phyloP scores from a whole-genome alignment of 2,113 vertebrate genomes.

The Herpetotheres cachinnans region DNA sequence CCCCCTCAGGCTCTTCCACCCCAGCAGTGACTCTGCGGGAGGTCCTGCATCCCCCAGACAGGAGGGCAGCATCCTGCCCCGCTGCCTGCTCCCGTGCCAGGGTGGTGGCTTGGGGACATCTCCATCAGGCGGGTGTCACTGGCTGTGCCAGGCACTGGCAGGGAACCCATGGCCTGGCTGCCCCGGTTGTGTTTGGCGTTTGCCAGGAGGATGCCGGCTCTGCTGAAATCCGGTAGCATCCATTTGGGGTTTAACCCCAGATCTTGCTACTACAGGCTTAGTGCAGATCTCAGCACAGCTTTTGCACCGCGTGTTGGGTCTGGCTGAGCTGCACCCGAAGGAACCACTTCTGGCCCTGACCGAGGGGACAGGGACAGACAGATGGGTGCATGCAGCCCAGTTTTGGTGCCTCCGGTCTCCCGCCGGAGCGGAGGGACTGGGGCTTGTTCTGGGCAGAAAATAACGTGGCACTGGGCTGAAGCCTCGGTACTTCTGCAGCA shows the following conservation, averaged over 20 bases:
- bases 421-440: accelerated
- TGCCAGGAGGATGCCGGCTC: not conserved
- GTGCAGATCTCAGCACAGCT: accelerated
- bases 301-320: accelerated
- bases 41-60: not conserved
- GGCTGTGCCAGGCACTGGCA: not conserved
- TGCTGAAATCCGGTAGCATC: not conserved
- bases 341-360: not conserved
- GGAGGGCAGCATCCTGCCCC: not conserved
- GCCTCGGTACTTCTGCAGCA: not conserved
- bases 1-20: not conserved
- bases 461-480: accelerated
- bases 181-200: accelerated
- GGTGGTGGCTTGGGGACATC: accelerated
- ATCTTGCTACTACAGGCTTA: not conserved
- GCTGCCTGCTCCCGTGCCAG: accelerated
- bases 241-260: accelerated
- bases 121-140: not conserved
- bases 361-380: accelerated
- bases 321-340: not conserved
- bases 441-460: not conserved
- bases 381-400: accelerated
- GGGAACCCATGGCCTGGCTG: not conserved
- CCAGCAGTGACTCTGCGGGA: accelerated
- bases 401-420: accelerated